Evolutionary conservation across 2,113 vertebrate species (phyloP).

Genomic region (Proteles cristata): DNA sequence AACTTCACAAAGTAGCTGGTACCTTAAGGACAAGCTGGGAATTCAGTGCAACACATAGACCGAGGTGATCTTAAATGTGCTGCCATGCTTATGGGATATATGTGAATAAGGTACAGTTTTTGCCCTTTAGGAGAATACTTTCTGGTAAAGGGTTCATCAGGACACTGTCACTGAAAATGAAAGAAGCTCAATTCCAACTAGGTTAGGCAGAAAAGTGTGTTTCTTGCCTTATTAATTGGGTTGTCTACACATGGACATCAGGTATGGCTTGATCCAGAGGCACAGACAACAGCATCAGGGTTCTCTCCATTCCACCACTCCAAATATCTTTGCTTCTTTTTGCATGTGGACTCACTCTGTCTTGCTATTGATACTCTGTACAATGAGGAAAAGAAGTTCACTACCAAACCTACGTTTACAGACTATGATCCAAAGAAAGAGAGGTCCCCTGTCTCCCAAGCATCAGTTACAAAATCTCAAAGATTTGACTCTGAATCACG

Average conservation of each 20-base stretch:
- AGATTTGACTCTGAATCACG: background rate
- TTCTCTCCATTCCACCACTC: background rate
- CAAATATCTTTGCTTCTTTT: background rate
- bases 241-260: background rate
- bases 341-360: background rate
- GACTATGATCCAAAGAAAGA: background rate
- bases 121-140: background rate
- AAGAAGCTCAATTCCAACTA: background rate
- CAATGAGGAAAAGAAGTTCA: background rate
- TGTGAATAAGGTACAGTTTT: background rate
- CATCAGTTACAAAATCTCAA: background rate
- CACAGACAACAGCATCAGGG: background rate
- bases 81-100: background rate
- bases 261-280: background rate
- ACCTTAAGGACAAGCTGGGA: background rate
- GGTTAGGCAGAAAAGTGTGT: background rate
- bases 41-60: background rate
- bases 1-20: background rate
- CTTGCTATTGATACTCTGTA: background rate
- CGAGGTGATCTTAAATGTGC: background rate
- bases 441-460: background rate
- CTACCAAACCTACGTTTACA: background rate
- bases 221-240: background rate
- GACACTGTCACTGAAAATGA: background rate
- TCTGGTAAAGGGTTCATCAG: background rate